Base-by-base conservation (phyloP, 2,797 vertebrate genomes). In the Xenops minutus region DNA sequence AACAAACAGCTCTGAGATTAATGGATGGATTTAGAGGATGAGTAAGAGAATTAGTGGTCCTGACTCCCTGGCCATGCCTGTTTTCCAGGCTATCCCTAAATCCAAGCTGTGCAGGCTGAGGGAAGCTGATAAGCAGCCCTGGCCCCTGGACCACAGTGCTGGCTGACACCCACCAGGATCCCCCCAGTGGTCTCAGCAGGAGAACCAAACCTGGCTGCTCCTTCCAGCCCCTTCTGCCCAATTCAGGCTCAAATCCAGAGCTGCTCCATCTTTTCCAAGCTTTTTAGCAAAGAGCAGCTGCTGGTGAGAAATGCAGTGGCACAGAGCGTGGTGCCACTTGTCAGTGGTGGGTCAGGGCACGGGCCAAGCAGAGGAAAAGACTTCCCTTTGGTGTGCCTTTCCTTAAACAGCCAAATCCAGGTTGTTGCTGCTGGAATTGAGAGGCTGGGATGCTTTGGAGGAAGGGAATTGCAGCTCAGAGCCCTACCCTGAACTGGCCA, bases 311-410 rank as follows among this genome's bases (percentile, higher is more conserved):
- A 17, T 1, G 11, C 24, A 3, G n/a, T 5, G 2, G 16, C 46
- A 6, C 16, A 6, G 52, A 39, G 14, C 0, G 0, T 0, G 12
- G 27, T 16, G 39, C 41, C 10, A 2, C 30, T 52, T 36, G 37
- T 43, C 75, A 39, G 52, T 18, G 37, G 5, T 27, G 75, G n/a
- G 3, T 37, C 61, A 71, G n/a, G 52, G 55, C 84, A 41, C 24
- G 32, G 59, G 72, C 30, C 29, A 8, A 30, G 61, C 61, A n/a
- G 20, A 11, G 17, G 54, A 48, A 39, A 32, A 46, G 59, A 3
- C 10, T 41, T 77, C 52, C 36, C 55, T 48, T 55, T 30, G 32
- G 56, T 3, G 12, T 43, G 44, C 4, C 10, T 32, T 6, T 30
- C 30, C 27, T 39, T 10, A 12, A 69, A 9, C 30, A 37, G 51